Evolutionary conservation across 2,888 invertebrate species (phyloP).

Genomic region (Embidobia sp.): DNA sequence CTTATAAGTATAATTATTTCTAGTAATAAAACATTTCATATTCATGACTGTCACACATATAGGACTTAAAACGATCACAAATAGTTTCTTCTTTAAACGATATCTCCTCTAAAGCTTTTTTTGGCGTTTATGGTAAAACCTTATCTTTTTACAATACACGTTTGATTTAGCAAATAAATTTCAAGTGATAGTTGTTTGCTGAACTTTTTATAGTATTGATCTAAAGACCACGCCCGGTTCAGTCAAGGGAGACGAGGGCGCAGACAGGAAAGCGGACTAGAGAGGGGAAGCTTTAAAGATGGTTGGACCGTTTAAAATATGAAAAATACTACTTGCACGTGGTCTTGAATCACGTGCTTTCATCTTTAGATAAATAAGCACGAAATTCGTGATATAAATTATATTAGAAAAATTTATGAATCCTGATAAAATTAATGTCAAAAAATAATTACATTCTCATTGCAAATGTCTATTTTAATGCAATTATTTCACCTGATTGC

Average conservation of each 20-base stretch:
- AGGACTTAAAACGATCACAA: too few relatives aligned
- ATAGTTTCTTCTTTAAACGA: too few relatives aligned
- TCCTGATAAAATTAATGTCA: constrained; percentile 26
- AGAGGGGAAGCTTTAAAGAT: constrained; percentile 18
- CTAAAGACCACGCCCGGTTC: constrained; percentile 71
- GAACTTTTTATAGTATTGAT: constrained; percentile 74
- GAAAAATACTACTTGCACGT: constrained; percentile 27
- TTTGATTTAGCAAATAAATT: constrained; percentile 28
- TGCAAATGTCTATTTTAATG: constrained; percentile 7
- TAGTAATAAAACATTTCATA: too few relatives aligned
- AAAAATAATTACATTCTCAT: constrained; percentile 16
- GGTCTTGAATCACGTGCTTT: constrained; percentile 30
- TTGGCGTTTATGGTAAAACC: constrained; percentile 7
- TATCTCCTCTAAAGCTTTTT: too few relatives aligned
- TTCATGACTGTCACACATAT: too few relatives aligned
- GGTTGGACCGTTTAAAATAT: constrained; percentile 30
- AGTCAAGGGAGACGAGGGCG: constrained; percentile 62
- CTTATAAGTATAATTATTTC: too few relatives aligned
- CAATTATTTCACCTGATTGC: constrained; percentile 35
- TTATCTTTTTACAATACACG: constrained; percentile 1
- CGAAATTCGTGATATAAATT: constrained; percentile 15
- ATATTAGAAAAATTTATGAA: constrained; percentile 16
- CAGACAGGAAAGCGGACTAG: constrained; percentile 40
- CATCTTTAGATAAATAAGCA: constrained; percentile 18
- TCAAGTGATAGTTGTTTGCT: constrained; percentile 35